Evolutionary conservation across 2,113 vertebrate genomes (phyloP), one percentile per base, ranked within the genome.

Genomic region (Oxygymnocypris stewartii): DNA sequence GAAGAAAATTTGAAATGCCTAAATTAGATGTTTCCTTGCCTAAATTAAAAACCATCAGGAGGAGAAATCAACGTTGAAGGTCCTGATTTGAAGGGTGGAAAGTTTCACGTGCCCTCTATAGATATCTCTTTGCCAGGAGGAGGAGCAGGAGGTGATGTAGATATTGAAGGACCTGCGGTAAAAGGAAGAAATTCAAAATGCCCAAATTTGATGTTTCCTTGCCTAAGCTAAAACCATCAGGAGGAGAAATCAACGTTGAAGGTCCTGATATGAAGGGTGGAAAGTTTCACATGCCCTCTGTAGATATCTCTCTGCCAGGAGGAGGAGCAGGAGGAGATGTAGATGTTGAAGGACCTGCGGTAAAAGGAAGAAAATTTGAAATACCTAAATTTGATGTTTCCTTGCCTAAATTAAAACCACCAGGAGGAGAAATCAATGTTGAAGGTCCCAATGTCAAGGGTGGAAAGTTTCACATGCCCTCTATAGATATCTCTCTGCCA

Each of bases 91-190:
- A n/a, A 91, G 88, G n/a, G 86, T 10, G 42, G 91, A 25, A 92
- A 44, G 89, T 84, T 94, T 0, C 89, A 91, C 65, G 89, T 93
- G 16, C 93, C 93, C 0, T 87, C 89, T 40, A 49, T 92, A 2
- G 84, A 93, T 23, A 65, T 95, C 1, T 93, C 92, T 0, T 74
- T 93, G 0, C 92, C 93, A 0, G 88, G 91, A 65, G 90, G 89
- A 5, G 92, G 92, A 57, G 1, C 35, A 78, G 88, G 87, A 0
- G 82, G 40, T 20, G 91, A 87, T 14, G 42, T 91, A 4, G 74
- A 84, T 73, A 4, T 89, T 71, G 75, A 89, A 71, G 71, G 51
- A 18, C 51, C 1, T 54, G 51, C 16, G 6, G 11, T 12, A 49
- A 84, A 79, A 61, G 14, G 6, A 31, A n/a, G 57, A 42, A 37